Base-by-base conservation (phyloP, 2,888 invertebrate genomes). In the Gisinianus flammeolus region DNA sequence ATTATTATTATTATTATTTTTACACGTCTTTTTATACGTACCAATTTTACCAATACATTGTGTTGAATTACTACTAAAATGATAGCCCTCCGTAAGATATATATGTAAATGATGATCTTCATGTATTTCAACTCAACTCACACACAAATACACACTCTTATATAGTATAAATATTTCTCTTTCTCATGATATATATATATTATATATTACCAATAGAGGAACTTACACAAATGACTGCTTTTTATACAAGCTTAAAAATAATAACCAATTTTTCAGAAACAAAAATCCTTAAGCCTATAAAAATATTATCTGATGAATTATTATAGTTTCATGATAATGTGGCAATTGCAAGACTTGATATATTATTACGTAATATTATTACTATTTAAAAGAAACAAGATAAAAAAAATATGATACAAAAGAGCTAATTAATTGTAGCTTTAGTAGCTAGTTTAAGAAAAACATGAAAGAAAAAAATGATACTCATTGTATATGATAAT, bases 261-360 rank as follows among this genome's bases (percentile, higher is more conserved):
- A 30, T 28, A 71, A 54, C 0, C n/a, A 56, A 12, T 72, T 58
- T 31, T 70, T 70, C 28, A 54, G 33, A 24, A 16, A 12, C 5
- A 35, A 35, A 35, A 35, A 35, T 35, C 35, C 5, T 35, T 35
- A 12, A 35, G 5, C 35, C 12, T 66, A 62, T 12, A 67, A 5
- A 35, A 35, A 35, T 35, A 35, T 35, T 8, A 35, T 35, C 35
- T 35, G 31, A 33, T 68, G 35, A 6, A 5, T 35, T 72, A 62
- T 72, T 72, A 72, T 31, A 24, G 12, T 66, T 66, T 33, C 66
- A 66, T 66, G 35, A 66, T 74, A 64, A 62, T 74, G 66, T 66
- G 74, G 74, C 64, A 74, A 66, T 73, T 74, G 66, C 26, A 74
- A 74, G 74, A 74, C 74, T 74, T 74, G 64, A 64, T 62, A 16